A percentile compares a stretch with the other conserved stretches of the same genome.
Evolutionary conservation across 2,113 vertebrate genomes (phyloP).

Genomic region (Mungos mungo): DNA sequence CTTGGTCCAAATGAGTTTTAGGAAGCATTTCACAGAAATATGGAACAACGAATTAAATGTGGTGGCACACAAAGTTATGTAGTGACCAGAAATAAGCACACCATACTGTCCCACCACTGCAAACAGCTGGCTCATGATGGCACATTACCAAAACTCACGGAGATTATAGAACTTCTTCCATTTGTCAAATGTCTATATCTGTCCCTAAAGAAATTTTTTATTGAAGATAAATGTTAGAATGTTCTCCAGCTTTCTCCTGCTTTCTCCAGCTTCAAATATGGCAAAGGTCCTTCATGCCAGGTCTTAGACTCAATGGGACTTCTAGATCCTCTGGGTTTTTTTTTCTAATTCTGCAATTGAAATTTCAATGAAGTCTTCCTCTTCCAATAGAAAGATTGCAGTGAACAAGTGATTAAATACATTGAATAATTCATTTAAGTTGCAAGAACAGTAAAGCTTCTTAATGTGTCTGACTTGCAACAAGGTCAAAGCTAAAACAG

Average conservation of each 20-base stretch:
- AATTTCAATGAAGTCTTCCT: constrained; percentile 42
- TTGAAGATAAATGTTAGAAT: not conserved
- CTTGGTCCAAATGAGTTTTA: constrained; percentile 14
- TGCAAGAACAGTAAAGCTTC: not conserved
- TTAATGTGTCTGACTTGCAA: not conserved
- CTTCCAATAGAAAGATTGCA: constrained; percentile 31
- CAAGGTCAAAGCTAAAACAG: constrained; percentile 22
- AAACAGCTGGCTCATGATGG: constrained; percentile 35
- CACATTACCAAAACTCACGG: constrained; percentile 31
- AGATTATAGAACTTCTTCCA: constrained; percentile 24
- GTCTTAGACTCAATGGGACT: not conserved
- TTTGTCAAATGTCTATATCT: constrained; percentile 23
- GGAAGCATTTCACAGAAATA: constrained; percentile 57
- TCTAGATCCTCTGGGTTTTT: not conserved
- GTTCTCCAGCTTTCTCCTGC: not conserved
- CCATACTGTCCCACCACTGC: not conserved
- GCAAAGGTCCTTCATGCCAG: not conserved
- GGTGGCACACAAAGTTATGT: constrained; percentile 49
- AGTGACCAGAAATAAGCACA: constrained; percentile 42
- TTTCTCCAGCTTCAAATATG: constrained; percentile 22
- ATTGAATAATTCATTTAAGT: constrained; percentile 43
- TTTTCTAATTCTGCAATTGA: not conserved
- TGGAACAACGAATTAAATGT: constrained; percentile 56
- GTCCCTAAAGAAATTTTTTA: constrained; percentile 44
- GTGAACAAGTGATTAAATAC: constrained; percentile 9